Evolutionary conservation across 2,888 invertebrate species (phyloP).

Genomic region (Lithosia quadra): DNA sequence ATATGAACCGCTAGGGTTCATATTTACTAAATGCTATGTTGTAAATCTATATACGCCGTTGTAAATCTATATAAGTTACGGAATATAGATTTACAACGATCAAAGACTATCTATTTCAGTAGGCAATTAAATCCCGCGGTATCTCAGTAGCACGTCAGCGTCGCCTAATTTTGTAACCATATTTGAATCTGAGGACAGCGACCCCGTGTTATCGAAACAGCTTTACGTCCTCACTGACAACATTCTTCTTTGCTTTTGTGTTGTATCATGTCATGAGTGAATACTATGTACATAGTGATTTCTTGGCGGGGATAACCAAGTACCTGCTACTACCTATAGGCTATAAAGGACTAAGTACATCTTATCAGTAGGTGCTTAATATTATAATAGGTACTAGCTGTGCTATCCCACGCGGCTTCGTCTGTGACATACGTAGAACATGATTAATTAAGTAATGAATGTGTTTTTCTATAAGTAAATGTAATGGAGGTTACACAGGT

Average conservation of each 20-base stretch:
- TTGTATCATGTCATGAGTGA: conserved; percentile 30
- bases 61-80: conserved; percentile 30
- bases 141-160: conserved; percentile 57
- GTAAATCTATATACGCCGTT: too few species aligned
- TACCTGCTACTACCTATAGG: not conserved
- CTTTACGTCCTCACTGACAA: conserved; percentile 50
- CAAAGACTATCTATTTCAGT: conserved; percentile 34
- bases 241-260: conserved; percentile 28
- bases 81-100: conserved; percentile 6
- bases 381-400: too few species aligned
- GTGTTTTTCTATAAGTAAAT: too few species aligned
- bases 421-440: too few species aligned
- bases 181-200: conserved; percentile 68
- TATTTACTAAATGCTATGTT: too few species aligned
- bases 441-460: too few species aligned
- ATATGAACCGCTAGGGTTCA: too few species aligned
- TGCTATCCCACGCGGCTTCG: too few species aligned
- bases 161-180: conserved; percentile 66
- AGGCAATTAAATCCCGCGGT: conserved; percentile 46
- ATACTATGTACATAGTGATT: not conserved
- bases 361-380: too few species aligned
- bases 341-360: too few species aligned
- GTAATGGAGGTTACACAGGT: too few species aligned
- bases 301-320: not conserved
- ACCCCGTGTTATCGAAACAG: conserved; percentile 66